Percentiles rank a stretch among this genome's conserved stretches.
Conservation (phyloP, 92 coral and sea anemone species). For the Paramuricea clavata region DNA sequence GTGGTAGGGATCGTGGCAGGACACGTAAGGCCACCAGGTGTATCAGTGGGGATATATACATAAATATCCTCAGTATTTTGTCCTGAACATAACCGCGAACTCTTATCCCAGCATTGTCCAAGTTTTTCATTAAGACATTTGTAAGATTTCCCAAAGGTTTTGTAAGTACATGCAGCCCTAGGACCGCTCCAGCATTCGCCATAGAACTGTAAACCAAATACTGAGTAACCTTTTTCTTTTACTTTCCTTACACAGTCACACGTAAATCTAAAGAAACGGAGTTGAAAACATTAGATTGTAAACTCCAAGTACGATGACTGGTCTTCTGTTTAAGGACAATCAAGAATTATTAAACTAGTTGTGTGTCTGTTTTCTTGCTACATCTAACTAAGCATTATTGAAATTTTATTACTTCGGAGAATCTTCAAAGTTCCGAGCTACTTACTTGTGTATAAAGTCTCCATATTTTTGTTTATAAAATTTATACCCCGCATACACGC, state of each 20-base stretch:
- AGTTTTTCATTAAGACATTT: conserved; percentile 19
- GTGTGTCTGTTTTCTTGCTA: too few species aligned
- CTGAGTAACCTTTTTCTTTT: too few species aligned
- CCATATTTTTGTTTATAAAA: neutral
- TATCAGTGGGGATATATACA: conserved; percentile 15
- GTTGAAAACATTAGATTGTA: neutral
- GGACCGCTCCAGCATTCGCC: too few species aligned
- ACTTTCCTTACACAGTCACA: too few species aligned
- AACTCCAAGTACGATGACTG: too few species aligned
- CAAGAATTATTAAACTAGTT: too few species aligned
- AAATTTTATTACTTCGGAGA: too few species aligned
- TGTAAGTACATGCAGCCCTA: conserved; percentile 45
- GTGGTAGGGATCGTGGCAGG: conserved; percentile 1
- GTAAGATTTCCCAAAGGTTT: conserved; percentile 7
- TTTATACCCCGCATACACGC: conserved; percentile 7
- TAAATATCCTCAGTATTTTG: conserved; percentile 7
- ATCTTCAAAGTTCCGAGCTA: neutral
- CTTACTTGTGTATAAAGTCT: neutral
- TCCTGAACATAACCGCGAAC: conserved; percentile 20
- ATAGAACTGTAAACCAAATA: too few species aligned
- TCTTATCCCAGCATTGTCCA: neutral
- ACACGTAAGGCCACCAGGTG: neutral
- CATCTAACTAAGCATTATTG: too few species aligned
- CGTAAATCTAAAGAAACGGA: too few species aligned
- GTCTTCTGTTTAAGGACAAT: too few species aligned